A percentile compares a stretch with the other conserved stretches of the same genome.
phyloP scores from a whole-genome alignment of 2,113 vertebrate species.

The Cacatua alba region DNA sequence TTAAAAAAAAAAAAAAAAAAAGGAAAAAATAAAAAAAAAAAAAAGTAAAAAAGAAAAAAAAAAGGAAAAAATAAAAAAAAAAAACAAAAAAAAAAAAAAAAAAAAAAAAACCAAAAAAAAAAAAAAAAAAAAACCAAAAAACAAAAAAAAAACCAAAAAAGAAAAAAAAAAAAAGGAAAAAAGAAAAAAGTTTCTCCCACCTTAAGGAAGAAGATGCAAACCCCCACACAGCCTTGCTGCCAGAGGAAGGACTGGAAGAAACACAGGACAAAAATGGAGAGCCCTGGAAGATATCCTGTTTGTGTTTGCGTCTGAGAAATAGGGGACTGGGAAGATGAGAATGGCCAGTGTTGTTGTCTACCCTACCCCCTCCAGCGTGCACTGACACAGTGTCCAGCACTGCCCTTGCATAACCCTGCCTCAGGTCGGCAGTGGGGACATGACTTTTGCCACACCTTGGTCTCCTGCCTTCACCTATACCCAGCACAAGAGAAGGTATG shows the following conservation, averaged over 20 bases:
- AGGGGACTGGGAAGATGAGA: rapidly evolving
- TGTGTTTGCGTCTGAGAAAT: not conserved
- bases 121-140: too few species aligned
- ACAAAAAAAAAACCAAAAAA: too few species aligned
- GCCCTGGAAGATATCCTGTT: not conserved
- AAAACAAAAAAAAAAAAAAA: not conserved
- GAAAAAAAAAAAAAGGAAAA: not conserved
- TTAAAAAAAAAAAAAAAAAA: not conserved
- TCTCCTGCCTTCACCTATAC: not conserved
- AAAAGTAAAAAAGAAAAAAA: not conserved
- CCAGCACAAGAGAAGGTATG: rapidly evolving
- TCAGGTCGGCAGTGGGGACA: rapidly evolving
- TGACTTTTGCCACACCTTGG: not conserved
- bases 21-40: too few species aligned
- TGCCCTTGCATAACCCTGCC: not conserved
- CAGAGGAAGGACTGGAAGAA: not conserved
- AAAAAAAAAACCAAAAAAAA: too few species aligned
- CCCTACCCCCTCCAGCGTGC: not conserved
- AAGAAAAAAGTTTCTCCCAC: not conserved
- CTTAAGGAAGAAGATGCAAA: not conserved
- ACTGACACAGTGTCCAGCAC: not conserved
- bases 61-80: not conserved
- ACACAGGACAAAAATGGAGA: not conserved
- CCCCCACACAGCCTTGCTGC: not conserved
- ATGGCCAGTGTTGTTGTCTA: not conserved